Conservation (phyloP, 1,140 invertebrate genomes). For the Drosophila saltans region DNA sequence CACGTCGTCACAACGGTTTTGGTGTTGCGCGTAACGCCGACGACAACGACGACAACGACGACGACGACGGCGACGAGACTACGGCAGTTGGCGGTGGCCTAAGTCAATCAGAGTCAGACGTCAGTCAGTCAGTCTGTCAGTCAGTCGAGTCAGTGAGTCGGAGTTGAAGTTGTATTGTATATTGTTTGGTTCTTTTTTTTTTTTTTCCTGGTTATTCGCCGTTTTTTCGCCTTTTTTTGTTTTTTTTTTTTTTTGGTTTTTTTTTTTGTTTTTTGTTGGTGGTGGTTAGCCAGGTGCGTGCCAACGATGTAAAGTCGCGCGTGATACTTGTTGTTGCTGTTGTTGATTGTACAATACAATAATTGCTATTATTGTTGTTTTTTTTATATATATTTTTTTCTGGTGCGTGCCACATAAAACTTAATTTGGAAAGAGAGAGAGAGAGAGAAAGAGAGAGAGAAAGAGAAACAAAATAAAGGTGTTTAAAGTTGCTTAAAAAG, state of each 20-base stretch:
- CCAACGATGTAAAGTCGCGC: conserved; percentile 42
- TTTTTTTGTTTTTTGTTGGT: conserved; percentile 30
- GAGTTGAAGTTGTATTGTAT: conserved; percentile 14
- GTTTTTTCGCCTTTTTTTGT: conserved; percentile 7
- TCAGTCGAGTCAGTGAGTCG: conserved; percentile 21
- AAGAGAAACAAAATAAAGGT: conserved; percentile 57
- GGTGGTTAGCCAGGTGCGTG: conserved; percentile 38
- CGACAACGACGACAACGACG: conserved; percentile 4
- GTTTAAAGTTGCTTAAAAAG: conserved; percentile 56
- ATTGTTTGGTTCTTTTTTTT: conserved; percentile 16
- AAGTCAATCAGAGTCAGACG: conserved; percentile 35
- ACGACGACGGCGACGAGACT: not conserved
- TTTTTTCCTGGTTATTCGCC: conserved; percentile 17
- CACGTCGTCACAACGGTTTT: conserved; percentile 77
- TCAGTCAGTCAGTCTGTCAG: conserved; percentile 23
- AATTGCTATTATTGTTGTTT: conserved; percentile 13
- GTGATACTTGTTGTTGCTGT: conserved; percentile 36
- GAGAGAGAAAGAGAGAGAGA: not conserved
- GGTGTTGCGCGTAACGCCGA: conserved; percentile 60
- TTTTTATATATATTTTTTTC: conserved; percentile 27
- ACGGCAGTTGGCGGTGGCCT: conserved; percentile 65
- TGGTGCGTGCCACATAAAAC: conserved; percentile 57
- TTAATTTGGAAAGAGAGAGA: conserved; percentile 14
- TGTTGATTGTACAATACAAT: conserved; percentile 4
- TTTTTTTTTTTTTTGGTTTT: conserved; percentile 17